Conservation (phyloP, 2,888 invertebrate species). For the Nomada flava region DNA sequence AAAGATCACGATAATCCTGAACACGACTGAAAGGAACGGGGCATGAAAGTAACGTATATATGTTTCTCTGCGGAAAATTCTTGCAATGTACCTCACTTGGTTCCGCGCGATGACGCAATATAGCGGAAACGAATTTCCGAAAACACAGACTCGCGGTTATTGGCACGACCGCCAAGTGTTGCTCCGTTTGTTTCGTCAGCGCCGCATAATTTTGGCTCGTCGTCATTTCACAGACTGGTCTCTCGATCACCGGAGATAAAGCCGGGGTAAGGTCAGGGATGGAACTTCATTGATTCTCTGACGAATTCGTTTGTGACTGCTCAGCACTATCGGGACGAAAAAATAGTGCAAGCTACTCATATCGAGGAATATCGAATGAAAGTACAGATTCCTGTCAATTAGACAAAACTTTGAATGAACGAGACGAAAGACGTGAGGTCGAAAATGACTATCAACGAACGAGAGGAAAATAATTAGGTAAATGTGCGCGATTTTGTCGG, state of each 20-base stretch:
- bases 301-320: not conserved
- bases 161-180: constrained; percentile 76
- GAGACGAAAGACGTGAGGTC: not conserved
- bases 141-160: constrained; percentile 67
- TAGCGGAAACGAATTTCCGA: constrained; percentile 67
- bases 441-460: constrained; percentile 4
- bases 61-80: not conserved
- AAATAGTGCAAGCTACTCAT: not conserved
- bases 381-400: not conserved
- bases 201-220: constrained; percentile 72
- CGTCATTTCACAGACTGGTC: constrained; percentile 61
- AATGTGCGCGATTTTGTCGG: not conserved
- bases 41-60: not conserved
- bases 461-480: not conserved
- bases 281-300: constrained; percentile 47
- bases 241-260: constrained; percentile 48
- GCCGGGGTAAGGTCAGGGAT: constrained; percentile 74
- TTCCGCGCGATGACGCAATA: constrained; percentile 34
- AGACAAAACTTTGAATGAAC: no score
- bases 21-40: not conserved
- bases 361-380: not conserved
- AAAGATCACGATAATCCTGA: not conserved
- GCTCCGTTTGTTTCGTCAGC: constrained; percentile 74
- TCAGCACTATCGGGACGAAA: no score
- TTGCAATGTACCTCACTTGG: not conserved